Base-by-base conservation (phyloP, 2,888 invertebrate species). In the Beris morrisii region DNA sequence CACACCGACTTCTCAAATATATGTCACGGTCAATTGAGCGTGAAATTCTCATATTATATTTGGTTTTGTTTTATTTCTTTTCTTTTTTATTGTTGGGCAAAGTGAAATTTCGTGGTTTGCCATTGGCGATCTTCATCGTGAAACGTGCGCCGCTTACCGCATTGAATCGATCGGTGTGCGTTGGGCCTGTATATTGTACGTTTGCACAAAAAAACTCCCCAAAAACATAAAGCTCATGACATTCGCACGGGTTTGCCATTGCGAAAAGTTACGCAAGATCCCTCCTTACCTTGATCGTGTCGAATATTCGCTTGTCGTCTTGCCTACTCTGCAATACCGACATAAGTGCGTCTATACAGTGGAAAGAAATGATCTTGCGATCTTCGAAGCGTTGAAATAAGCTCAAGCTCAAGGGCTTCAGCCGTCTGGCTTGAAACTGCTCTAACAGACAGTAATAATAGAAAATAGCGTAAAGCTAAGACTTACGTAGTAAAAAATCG, bases 391-490 rank as follows among this genome's bases (percentile, higher is more conserved):
- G 50, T 50, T 43, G 50, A 64, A 64, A 64, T 64, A 54, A 68
- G 65, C 68, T 68, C 68, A 68, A 68, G 68, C 68, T 68, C 68
- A 68, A 68, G 68, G 68, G 66, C 65, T 57, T 55, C 61, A 9
- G 30, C 38, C 45, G 50, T 53, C 58, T 58, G 46, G 43, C 56
- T 56, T 44, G 15, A 43, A 56, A 48, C 48, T 12, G 48, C 48
- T 48, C 6, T 48, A 13, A 48, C 6, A 38, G 38, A 38, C 38
- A 38, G 38, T 9, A 38, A 44, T 48, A 5, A 11, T 15, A n/a
- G 48, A n/a, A 4, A 6, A 6, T 6, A 12, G 15, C 15, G 38
- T 38, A 38, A 38, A 7, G 38, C 38, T 38, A 38, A 9, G 9
- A 3, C 5, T 38, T 9, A 58, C 59, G n/a, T 57, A 22, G 38